These are phyloP conservation scores for Heliothis subflexa DNA, from an alignment of 1,140 invertebrate genomes.

Conservation along the genomic window DNA sequence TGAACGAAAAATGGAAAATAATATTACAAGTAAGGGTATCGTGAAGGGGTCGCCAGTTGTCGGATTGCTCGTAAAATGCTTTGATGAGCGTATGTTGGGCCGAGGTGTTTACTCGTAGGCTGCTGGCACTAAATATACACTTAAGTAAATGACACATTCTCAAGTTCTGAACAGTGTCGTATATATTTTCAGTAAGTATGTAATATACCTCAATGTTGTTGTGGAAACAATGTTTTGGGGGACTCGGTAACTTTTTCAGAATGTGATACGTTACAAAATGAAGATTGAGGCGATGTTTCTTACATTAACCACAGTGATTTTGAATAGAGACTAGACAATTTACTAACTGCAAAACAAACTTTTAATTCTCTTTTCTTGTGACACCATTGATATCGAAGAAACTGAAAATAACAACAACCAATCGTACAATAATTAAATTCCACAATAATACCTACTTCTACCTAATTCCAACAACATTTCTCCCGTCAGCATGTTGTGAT, in stretches of 20 bases:
- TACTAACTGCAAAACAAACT: no score
- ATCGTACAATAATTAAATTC: no score
- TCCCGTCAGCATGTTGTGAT: background rate
- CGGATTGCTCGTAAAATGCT: slow-evolving; percentile 33
- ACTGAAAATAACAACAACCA: no score
- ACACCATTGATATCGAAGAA: no score
- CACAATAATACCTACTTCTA: no score
- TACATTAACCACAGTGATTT: no score
- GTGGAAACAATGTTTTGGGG: background rate
- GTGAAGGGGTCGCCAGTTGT: slow-evolving; percentile 35
- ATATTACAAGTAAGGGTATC: slow-evolving; percentile 70
- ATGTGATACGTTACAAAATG: background rate
- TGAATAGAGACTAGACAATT: no score
- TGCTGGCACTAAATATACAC: slow-evolving; percentile 24
- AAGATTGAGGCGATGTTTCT: no score
- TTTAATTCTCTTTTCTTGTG: no score
- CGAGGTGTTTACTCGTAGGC: slow-evolving; percentile 30
- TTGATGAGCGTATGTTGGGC: slow-evolving; percentile 28
- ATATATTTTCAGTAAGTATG: slow-evolving; percentile 18
- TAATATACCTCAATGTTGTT: slow-evolving; percentile 18
- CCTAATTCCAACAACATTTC: background rate
- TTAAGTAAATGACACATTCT: slow-evolving; percentile 18
- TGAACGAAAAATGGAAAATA: slow-evolving; percentile 77
- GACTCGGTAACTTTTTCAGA: background rate
- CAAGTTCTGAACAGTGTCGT: slow-evolving; percentile 14